Percentiles rank a stretch among this genome's conserved stretches.
Evolutionary conservation across 2,888 invertebrate species (phyloP).

Genomic region (Iphiclides podalirius): DNA sequence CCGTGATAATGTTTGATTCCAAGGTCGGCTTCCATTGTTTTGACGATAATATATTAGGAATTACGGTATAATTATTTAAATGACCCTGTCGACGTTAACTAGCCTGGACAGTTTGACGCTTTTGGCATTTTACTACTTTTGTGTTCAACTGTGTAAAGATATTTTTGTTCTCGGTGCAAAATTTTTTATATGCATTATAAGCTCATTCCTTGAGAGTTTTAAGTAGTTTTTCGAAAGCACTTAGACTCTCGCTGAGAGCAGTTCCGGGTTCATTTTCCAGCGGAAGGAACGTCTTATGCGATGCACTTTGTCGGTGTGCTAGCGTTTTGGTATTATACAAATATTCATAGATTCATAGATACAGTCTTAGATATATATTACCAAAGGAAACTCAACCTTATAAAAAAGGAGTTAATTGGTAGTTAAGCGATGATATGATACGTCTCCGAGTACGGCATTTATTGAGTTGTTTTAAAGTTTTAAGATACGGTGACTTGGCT

Average conservation of each 20-base stretch:
- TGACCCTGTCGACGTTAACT: too few species aligned
- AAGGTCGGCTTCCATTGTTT: constrained; percentile 17
- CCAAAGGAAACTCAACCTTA: too few species aligned
- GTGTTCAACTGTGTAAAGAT: too few species aligned
- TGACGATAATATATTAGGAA: constrained; percentile 16
- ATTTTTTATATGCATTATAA: neutral
- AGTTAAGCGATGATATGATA: too few species aligned
- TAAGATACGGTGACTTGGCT: too few species aligned
- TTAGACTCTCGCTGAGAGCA: neutral
- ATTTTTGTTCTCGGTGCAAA: neutral
- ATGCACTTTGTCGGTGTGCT: neutral
- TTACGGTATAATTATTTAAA: too few species aligned
- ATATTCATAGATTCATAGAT: neutral
- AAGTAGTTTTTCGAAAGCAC: neutral
- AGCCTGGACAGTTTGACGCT: too few species aligned
- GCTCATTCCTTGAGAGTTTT: neutral
- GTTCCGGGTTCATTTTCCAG: neutral
- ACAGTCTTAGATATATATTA: too few species aligned
- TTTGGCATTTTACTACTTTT: too few species aligned
- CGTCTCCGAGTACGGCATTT: too few species aligned
- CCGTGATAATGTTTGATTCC: constrained; percentile 6
- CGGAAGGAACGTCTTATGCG: neutral
- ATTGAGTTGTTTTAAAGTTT: too few species aligned
- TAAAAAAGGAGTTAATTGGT: too few species aligned
- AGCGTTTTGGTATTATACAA: neutral